Evolutionary conservation across 2,888 invertebrate genomes (phyloP).

Genomic region (Coremacera marginata): DNA sequence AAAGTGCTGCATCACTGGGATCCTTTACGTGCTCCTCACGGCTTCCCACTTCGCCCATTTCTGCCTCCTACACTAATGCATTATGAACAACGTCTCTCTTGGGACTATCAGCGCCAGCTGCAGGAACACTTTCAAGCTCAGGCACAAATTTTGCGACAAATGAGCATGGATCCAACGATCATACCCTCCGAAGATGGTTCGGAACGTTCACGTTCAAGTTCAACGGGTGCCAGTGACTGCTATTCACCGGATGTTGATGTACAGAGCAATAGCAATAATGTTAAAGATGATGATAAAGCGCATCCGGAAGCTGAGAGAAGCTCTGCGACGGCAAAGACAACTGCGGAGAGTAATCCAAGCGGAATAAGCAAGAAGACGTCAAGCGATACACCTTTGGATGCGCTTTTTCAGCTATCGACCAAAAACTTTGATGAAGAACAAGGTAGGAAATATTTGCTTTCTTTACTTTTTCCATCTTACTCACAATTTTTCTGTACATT

Average conservation of each 20-base stretch:
- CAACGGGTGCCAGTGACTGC: slow-evolving; percentile 78
- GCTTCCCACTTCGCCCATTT: slow-evolving; percentile 62
- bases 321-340: not conserved
- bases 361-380: slow-evolving; percentile 13
- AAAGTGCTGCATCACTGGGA: slow-evolving; percentile 89
- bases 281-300: slow-evolving; percentile 19
- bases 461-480: too few relatives aligned
- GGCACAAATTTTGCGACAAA: slow-evolving; percentile 71
- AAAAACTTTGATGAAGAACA: slow-evolving; percentile 95
- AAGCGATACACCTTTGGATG: slow-evolving; percentile 88
- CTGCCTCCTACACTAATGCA: slow-evolving; percentile 73
- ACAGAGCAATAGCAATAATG: slow-evolving; percentile 54
- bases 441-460: slow-evolving; percentile 72
- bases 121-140: slow-evolving; percentile 72
- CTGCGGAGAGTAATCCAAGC: slow-evolving; percentile 8
- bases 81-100: slow-evolving; percentile 75
- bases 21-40: slow-evolving; percentile 61
- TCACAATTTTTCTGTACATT: too few relatives aligned
- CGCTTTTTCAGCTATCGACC: slow-evolving; percentile 96
- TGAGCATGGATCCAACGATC: slow-evolving; percentile 67
- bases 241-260: slow-evolving; percentile 77
- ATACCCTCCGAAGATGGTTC: slow-evolving; percentile 76
- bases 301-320: too few relatives aligned
- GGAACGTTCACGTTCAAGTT: slow-evolving; percentile 76
- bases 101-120: slow-evolving; percentile 72